Evolutionary conservation across 2,888 invertebrate genomes (phyloP).

Genomic region (Drosophila siamana): DNA sequence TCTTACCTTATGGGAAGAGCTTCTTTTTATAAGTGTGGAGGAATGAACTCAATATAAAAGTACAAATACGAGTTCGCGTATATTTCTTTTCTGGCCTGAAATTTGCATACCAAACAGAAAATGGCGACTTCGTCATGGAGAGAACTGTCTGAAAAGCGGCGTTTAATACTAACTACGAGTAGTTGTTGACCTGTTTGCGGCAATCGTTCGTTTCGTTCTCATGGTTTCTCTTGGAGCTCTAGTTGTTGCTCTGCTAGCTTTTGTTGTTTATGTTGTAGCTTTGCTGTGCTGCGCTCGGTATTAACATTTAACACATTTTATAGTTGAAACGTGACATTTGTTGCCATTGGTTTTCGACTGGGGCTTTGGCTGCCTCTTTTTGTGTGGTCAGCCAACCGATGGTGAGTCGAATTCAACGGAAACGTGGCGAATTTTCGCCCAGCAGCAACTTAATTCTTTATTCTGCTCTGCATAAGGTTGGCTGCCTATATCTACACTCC

Average conservation of each 20-base stretch:
- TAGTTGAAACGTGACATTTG: slow-evolving; percentile 68
- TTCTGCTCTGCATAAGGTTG: slow-evolving; percentile 17
- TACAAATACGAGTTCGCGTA: slow-evolving; percentile 12
- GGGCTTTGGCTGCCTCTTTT: not conserved
- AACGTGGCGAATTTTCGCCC: slow-evolving; percentile 20
- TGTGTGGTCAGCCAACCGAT: slow-evolving; percentile 11
- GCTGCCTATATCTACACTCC: slow-evolving; percentile 13
- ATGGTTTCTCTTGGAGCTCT: not conserved
- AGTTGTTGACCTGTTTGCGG: slow-evolving; percentile 38
- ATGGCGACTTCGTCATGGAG: not conserved
- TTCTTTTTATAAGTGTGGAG: slow-evolving; percentile 28
- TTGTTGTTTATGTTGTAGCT: slow-evolving; percentile 5
- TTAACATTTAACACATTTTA: slow-evolving; percentile 74
- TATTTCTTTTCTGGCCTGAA: slow-evolving; percentile 36
- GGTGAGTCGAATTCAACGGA: slow-evolving; percentile 4
- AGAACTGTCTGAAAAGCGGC: slow-evolving; percentile 2
- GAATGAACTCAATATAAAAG: slow-evolving; percentile 44
- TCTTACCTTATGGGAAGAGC: slow-evolving; percentile 28
- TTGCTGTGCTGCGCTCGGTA: slow-evolving; percentile 28
- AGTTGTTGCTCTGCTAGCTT: not conserved
- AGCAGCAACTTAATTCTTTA: slow-evolving; percentile 21
- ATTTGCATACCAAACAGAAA: slow-evolving; percentile 53
- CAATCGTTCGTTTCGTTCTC: slow-evolving; percentile 31
- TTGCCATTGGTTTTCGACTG: slow-evolving; percentile 33
- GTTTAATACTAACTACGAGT: slow-evolving; percentile 18